A percentile compares a stretch with the other conserved stretches of the same genome.
These are phyloP conservation scores for Spilogale gracilis DNA, from an alignment of 2,113 vertebrate species.

Conservation along the genomic window DNA sequence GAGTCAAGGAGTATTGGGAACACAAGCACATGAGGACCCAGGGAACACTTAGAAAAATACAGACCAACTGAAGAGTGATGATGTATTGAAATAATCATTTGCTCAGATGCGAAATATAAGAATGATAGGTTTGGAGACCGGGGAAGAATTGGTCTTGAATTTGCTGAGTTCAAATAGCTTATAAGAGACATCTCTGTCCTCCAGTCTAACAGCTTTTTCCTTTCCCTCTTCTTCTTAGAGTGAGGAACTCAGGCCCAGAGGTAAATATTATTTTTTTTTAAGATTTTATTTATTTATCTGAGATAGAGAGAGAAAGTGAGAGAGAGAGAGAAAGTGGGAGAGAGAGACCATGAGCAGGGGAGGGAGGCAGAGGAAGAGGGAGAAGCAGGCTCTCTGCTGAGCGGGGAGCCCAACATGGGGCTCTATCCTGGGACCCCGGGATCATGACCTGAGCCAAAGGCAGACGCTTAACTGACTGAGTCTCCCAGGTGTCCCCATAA, in stretches of 20 bases:
- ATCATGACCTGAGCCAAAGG: too few relatives aligned
- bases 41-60: not conserved
- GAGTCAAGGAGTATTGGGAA: not conserved
- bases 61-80: not conserved
- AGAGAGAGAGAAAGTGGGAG: too few relatives aligned
- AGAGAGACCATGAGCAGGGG: too few relatives aligned
- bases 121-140: not conserved
- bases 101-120: not conserved
- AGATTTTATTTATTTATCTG: too few relatives aligned
- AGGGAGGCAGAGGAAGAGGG: too few relatives aligned
- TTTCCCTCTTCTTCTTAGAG: not conserved
- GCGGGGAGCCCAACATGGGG: too few relatives aligned
- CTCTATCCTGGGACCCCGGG: too few relatives aligned
- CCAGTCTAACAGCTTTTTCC: not conserved
- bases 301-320: too few relatives aligned
- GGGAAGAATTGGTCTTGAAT: not conserved
- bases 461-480: too few relatives aligned
- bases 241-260: not conserved
- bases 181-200: not conserved
- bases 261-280: not conserved
- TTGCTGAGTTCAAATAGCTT: not conserved
- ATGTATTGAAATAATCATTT: not conserved
- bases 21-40: not conserved
- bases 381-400: too few relatives aligned
- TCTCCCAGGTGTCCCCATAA: too few relatives aligned